These are phyloP conservation scores for Poeciliopsis prolifica DNA, from an alignment of 2,113 vertebrate genomes.

Conservation along the genomic window DNA sequence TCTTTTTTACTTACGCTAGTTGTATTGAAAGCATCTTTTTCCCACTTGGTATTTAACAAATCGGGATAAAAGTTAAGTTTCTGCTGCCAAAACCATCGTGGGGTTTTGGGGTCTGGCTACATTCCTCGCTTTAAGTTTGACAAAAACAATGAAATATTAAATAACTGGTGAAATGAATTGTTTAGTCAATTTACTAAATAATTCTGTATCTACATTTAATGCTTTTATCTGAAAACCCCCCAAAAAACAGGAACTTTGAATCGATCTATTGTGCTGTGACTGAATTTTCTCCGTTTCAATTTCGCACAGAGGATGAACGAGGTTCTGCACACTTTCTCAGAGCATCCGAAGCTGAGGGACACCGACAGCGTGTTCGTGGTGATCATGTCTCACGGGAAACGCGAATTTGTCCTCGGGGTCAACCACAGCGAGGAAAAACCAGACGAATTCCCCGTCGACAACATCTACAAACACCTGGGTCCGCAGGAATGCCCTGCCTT, in stretches of 20 bases:
- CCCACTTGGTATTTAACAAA: neutral
- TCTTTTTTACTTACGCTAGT: no score
- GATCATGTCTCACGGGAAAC: conserved; percentile 88
- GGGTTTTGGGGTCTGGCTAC: no score
- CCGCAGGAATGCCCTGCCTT: conserved; percentile 75
- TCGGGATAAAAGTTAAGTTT: no score
- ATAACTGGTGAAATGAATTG: neutral
- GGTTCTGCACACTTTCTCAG: conserved; percentile 74
- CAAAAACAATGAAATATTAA: neutral
- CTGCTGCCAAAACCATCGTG: no score
- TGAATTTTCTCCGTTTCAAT: neutral
- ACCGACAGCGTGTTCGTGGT: conserved; percentile 88
- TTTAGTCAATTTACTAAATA: neutral
- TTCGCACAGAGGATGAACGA: conserved; percentile 75
- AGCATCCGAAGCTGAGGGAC: conserved; percentile 66
- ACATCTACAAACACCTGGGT: conserved; percentile 79
- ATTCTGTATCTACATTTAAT: neutral
- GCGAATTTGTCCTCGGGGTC: conserved; percentile 75
- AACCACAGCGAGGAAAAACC: conserved; percentile 3
- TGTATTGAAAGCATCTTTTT: conserved; percentile 7
- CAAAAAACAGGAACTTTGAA: no score
- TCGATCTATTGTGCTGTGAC: neutral
- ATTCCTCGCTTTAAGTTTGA: neutral
- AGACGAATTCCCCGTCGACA: conserved; percentile 73
- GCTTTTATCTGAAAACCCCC: no score